phyloP scores from a whole-genome alignment of 1,140 invertebrate genomes.

The Anthonomus grandis region DNA sequence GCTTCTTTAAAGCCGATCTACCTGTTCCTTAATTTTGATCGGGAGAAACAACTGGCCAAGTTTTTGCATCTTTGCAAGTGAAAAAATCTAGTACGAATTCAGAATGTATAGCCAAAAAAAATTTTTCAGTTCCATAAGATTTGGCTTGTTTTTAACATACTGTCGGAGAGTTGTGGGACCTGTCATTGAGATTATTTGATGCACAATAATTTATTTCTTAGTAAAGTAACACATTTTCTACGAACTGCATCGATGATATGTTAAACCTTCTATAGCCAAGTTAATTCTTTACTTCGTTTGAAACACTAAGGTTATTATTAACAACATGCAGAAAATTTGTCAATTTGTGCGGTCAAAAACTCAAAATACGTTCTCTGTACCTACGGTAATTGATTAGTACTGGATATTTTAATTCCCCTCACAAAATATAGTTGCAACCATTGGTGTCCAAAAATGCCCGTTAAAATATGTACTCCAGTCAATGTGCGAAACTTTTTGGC shows the following conservation, averaged over 20 bases:
- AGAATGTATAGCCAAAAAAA: neutral
- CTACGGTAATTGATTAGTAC: neutral
- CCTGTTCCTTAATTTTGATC: neutral
- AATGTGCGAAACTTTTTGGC: neutral
- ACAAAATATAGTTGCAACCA: neutral
- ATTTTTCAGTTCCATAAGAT: neutral
- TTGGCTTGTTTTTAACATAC: too few species aligned
- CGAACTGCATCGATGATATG: neutral
- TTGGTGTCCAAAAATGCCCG: neutral
- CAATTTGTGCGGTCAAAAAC: too few species aligned
- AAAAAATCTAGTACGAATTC: neutral
- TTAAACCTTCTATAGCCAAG: neutral
- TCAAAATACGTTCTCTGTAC: too few species aligned
- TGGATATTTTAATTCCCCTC: neutral
- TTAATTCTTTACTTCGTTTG: neutral
- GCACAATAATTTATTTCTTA: neutral
- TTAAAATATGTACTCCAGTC: neutral
- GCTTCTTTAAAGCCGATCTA: neutral
- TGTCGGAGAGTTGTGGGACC: neutral
- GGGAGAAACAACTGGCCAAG: neutral
- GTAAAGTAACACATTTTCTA: neutral
- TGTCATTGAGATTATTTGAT: neutral
- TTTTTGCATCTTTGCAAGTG: too few species aligned
- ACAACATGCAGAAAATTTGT: neutral
- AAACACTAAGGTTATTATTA: too few species aligned